Evolutionary conservation across 2,888 invertebrate genomes (phyloP).

Genomic region (Melinopterus prodromus): DNA sequence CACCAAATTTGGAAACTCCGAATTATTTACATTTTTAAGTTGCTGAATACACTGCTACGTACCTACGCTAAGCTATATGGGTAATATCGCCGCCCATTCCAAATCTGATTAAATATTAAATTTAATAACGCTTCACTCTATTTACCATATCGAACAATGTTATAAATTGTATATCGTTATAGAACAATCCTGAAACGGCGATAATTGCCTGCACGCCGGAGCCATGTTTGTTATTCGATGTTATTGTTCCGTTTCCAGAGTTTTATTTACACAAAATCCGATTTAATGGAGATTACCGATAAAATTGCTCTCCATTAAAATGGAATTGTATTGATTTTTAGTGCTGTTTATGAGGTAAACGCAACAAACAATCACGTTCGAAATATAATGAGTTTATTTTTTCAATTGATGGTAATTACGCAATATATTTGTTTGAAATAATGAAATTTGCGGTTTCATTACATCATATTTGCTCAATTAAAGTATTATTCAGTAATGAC

Average conservation of each 20-base stretch:
- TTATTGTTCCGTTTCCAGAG: constrained; percentile 4
- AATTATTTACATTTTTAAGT: neutral
- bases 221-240: neutral
- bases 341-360: neutral
- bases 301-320: neutral
- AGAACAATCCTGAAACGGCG: neutral
- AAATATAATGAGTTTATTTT: neutral
- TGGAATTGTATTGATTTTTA: constrained; percentile 4
- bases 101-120: neutral
- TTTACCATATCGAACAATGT: neutral
- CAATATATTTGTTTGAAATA: too few species aligned
- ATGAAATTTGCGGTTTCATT: too few species aligned
- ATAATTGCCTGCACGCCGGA: neutral
- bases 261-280: neutral
- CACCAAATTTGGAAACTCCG: too few species aligned
- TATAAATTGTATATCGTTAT: neutral
- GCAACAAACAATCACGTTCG: neutral
- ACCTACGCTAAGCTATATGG: too few species aligned
- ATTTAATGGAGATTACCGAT: constrained; percentile 4
- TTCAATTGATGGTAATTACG: too few species aligned
- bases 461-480: too few species aligned
- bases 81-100: neutral
- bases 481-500: too few species aligned
- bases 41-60: neutral
- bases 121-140: neutral